Base-by-base conservation (phyloP, 2,113 vertebrate genomes). In the Hypomesus transpacificus region DNA sequence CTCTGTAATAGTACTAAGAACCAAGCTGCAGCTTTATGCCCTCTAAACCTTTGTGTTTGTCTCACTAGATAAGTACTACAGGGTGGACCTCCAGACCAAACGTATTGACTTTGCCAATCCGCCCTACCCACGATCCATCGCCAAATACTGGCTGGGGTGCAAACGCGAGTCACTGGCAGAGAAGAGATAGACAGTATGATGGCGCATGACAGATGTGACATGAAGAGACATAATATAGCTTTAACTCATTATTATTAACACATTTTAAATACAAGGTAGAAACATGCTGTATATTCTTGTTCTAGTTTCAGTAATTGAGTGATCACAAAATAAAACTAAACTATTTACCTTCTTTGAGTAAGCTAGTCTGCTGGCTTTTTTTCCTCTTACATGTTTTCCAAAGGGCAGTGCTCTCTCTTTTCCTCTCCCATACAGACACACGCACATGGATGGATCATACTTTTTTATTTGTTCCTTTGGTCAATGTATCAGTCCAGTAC, bases 71-170 rank as follows among this genome's bases (percentile, higher is more conserved):
- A 91, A 96, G 70, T 99, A 99, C 86, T 98, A 96, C 87, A 93
- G 95, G 3, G 92, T 94, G 72, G 93, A 95, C 85, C 93, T 98
- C 69, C 88, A 87, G 79, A 96, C 89, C 0, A 93, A 90, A 81
- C 88, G 62, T 0, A 93, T 98, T 85, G 96, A 94, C 78, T 60
- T 26, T 0, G 91, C 76, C 63, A 77, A 0, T 11, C 97, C 97
- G 21, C 92, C 90, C 3, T 99, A 98, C 77, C 97, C 97, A 24
- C 93, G 97, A 77, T 91, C 94, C 85, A 96, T 96, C 1, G 92
- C 93, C 17, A 91, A 93, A 81, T 98, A 95, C 87, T 98, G 97
- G 97, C 87, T 99, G 86, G 92, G 94, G 74, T 98, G 97, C 80
- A 54, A 89, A 69, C 57, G 13, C 6, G 83, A 88, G 0, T 14